These are phyloP conservation scores for Nomada fabriciana DNA, from an alignment of 2,888 invertebrate species.

Conservation along the genomic window DNA sequence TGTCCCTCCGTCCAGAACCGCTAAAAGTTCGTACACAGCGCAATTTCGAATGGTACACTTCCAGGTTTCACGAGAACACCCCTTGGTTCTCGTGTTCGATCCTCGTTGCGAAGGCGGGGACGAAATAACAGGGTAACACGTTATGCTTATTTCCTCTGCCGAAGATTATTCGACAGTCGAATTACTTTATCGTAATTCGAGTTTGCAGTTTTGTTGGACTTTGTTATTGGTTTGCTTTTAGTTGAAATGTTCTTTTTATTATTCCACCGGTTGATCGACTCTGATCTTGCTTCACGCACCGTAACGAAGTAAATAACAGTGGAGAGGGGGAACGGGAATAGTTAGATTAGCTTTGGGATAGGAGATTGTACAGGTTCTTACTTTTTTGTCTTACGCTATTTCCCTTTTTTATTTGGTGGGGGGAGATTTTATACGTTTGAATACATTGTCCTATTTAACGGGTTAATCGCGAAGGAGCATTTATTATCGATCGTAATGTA, in stretches of 20 bases:
- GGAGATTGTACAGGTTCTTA: background rate
- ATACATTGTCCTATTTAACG: too few relatives aligned
- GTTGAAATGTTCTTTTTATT: background rate
- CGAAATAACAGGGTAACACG: constrained; percentile 20
- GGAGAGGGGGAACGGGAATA: background rate
- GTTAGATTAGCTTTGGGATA: constrained; percentile 5
- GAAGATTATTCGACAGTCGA: background rate
- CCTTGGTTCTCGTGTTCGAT: background rate
- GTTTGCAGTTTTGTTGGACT: background rate
- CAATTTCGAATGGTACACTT: constrained; percentile 51
- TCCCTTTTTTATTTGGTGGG: background rate
- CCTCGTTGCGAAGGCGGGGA: background rate
- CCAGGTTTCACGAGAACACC: constrained; percentile 30
- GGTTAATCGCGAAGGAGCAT: too few relatives aligned
- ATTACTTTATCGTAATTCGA: background rate
- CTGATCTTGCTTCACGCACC: background rate
- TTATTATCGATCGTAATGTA: too few relatives aligned
- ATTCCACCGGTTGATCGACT: background rate
- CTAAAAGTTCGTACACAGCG: constrained; percentile 60
- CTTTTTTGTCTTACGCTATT: background rate
- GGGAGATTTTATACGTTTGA: background rate
- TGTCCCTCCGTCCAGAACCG: constrained; percentile 20
- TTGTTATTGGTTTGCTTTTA: background rate
- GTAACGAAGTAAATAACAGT: constrained; percentile 24
- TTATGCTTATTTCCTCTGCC: constrained; percentile 9